Base-by-base conservation (phyloP, 2,888 invertebrate species). In the Agonopterix heracliana region DNA sequence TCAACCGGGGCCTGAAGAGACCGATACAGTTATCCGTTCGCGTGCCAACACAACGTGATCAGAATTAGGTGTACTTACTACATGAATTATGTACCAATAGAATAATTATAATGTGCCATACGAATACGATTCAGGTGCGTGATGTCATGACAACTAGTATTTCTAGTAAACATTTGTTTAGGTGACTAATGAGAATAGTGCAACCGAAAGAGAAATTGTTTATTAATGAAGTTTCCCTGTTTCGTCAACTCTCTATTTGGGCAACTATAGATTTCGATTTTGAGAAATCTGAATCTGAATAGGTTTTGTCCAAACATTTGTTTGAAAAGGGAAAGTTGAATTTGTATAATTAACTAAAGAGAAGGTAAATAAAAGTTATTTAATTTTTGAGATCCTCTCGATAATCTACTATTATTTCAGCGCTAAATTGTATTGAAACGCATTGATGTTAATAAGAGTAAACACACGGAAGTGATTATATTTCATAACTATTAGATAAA, bases 11-110 rank as follows among this genome's bases (percentile, higher is more conserved):
- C 74, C 74, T 61, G 69, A 57, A 70, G 73, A 79, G 74, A 66
- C 74, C 68, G 77, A 72, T 81, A 85, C 88, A 84, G 87, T 87
- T 87, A 87, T 72, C 56, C 51, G 65, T 54, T 83, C 73, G 87
- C 86, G 85, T 87, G 86, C 78, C 64, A 60, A 51, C 52, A 51
- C 69, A 70, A 83, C 84, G 84, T 82, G 85, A 67, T 66, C 71
- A 57, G 86, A 84, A 85, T 87, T 71, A 71, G 70, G 72, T 70
- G 67, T 77, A 64, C 59, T 41, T 47, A 52, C 55, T 46, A 58
- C 55, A 66, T 70, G 60, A 66, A 66, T 68, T 66, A 66, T 63
- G 62, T 59, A 61, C 54, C 55, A 53, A 53, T 50, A 68, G 74
- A 74, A 80, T 78, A 73, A 71, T 70, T 68, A 66, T 56, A 57